Conservation (phyloP, 2,113 vertebrate species). For the Tiliqua scincoides region DNA sequence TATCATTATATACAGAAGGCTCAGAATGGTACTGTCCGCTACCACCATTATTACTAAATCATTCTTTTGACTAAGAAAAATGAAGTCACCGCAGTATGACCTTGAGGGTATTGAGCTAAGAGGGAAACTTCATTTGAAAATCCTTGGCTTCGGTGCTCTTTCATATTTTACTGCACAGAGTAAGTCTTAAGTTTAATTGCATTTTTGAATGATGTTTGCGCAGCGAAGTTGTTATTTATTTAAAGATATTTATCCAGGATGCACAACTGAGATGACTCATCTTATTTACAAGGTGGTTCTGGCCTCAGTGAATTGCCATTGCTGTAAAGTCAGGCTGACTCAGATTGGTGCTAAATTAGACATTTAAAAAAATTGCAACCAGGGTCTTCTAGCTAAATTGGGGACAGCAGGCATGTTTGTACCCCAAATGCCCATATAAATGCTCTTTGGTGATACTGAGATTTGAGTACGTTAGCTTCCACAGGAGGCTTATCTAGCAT, state of each 20-base stretch:
- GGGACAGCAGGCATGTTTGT: neutral
- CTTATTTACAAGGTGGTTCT: conserved; percentile 47
- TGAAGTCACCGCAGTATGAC: conserved; percentile 42
- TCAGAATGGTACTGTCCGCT: conserved; percentile 41
- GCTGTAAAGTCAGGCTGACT: conserved; percentile 24
- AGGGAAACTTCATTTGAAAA: conserved; percentile 43
- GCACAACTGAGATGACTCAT: conserved; percentile 10
- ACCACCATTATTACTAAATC: conserved; percentile 46
- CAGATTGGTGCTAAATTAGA: conserved; percentile 46
- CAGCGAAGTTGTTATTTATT: conserved; percentile 38
- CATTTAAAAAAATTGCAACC: conserved; percentile 6
- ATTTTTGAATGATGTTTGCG: conserved; percentile 49
- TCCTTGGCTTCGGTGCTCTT: neutral
- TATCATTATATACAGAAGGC: conserved; percentile 10
- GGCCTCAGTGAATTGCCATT: conserved; percentile 2
- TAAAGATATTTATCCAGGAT: conserved; percentile 45
- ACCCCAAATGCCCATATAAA: neutral
- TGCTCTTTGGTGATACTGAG: neutral
- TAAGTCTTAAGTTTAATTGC: conserved; percentile 42
- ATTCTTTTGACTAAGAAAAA: conserved; percentile 51
- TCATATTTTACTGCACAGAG: conserved; percentile 40
- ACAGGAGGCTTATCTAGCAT: neutral
- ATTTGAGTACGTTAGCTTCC: neutral
- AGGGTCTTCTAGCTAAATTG: conserved; percentile 7
- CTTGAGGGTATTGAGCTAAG: conserved; percentile 29